Evolutionary conservation across 2,888 invertebrate species (phyloP).

Genomic region (Diogma glabrata): DNA sequence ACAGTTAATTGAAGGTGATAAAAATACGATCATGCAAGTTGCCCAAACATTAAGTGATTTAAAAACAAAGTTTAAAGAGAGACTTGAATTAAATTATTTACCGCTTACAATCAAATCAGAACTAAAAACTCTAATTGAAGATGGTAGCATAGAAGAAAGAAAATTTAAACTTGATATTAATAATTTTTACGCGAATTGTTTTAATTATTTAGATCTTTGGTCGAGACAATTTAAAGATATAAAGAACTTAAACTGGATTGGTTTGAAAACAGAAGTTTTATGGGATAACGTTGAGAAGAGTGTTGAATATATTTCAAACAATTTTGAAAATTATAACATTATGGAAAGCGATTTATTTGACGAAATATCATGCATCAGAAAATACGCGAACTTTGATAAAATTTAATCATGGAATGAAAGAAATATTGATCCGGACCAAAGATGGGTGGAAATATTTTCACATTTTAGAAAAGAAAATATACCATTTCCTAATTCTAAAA

Average conservation of each 20-base stretch:
- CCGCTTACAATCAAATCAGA: neutral
- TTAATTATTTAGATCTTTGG: too few species aligned
- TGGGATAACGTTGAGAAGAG: slow-evolving; percentile 3
- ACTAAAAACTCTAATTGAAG: too few species aligned
- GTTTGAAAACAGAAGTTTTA: neutral
- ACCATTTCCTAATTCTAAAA: neutral
- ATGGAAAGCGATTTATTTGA: neutral
- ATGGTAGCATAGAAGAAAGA: too few species aligned
- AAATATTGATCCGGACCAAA: too few species aligned
- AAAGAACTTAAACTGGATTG: neutral
- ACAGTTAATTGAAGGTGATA: neutral
- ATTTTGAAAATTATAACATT: neutral
- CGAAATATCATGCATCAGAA: neutral
- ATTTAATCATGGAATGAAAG: too few species aligned
- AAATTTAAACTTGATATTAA: too few species aligned
- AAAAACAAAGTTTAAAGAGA: neutral
- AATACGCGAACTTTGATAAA: neutral
- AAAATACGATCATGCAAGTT: neutral
- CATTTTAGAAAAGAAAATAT: too few species aligned
- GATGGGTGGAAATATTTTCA: too few species aligned
- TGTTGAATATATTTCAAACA: slow-evolving; percentile 1
- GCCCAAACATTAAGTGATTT: neutral
- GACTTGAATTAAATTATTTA: neutral
- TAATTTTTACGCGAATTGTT: too few species aligned
- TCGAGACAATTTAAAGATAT: neutral